Evolutionary conservation across 2,888 invertebrate species (phyloP).

Genomic region (Ernsta delagoae): DNA sequence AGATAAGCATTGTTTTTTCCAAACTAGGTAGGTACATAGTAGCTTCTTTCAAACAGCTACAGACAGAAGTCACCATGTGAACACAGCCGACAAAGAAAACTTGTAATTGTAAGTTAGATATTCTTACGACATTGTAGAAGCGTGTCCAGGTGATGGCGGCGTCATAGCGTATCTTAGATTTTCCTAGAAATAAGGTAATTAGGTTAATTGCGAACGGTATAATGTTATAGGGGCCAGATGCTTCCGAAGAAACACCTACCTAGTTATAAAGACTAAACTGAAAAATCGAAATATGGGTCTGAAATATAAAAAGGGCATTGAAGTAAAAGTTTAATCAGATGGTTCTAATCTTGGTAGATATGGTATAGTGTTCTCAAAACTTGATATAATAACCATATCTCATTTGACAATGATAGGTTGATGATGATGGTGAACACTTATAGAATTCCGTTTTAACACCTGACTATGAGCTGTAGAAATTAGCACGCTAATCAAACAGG

Average conservation of each 20-base stretch:
- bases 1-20: no score
- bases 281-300: no score
- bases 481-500: background rate
- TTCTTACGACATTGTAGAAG: constrained; percentile 31
- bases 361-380: background rate
- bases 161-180: background rate
- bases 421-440: background rate
- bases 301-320: no score
- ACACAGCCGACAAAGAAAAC: constrained; percentile 19
- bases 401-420: no score
- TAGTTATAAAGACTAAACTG: no score
- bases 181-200: constrained; percentile 23
- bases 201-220: constrained; percentile 13
- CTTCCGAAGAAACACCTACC: no score
- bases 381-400: no score
- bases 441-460: background rate
- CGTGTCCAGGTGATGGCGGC: constrained; percentile 16
- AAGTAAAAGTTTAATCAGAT: background rate
- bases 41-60: no score
- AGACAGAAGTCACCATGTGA: background rate
- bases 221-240: background rate
- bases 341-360: background rate
- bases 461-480: background rate
- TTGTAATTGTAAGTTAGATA: constrained; percentile 17
- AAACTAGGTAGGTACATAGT: no score